phyloP scores from a whole-genome alignment of 2,888 invertebrate genomes.

The Notocelia uddmanniana region DNA sequence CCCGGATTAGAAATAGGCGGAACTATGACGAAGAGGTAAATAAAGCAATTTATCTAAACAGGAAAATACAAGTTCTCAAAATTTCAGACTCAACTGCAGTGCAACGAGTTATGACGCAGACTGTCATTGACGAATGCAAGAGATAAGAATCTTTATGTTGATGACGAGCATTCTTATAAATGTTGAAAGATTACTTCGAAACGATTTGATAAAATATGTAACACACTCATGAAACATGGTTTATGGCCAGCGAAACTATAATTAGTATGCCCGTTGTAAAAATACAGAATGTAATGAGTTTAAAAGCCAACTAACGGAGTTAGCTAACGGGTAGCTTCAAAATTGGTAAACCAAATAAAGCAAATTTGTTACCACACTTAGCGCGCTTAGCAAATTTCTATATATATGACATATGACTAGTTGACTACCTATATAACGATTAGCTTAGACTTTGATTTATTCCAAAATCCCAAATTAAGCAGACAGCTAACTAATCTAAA shows the following conservation, averaged over 20 bases:
- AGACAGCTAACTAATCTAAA: neutral
- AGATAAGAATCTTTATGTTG: conserved; percentile 25
- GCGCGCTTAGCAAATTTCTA: too few relatives aligned
- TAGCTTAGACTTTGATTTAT: neutral
- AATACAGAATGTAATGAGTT: neutral
- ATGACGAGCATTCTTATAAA: neutral
- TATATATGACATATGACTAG: too few relatives aligned
- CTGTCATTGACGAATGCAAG: conserved; percentile 20
- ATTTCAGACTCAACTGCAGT: conserved; percentile 22
- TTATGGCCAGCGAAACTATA: neutral
- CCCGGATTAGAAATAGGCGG: conserved; percentile 20
- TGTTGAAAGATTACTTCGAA: neutral
- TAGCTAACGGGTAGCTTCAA: neutral
- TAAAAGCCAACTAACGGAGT: neutral
- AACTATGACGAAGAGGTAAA: conserved; percentile 29
- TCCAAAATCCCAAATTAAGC: neutral
- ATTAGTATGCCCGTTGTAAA: neutral
- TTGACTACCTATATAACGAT: too few relatives aligned
- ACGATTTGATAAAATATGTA: neutral
- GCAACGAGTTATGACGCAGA: conserved; percentile 19
- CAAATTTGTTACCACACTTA: too few relatives aligned
- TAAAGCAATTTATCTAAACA: conserved; percentile 27
- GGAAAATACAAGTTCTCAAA: conserved; percentile 44
- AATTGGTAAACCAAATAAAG: too few relatives aligned
- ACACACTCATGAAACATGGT: neutral